A percentile compares a stretch with the other conserved stretches of the same genome.
phyloP scores from a whole-genome alignment of 2,797 vertebrate species.

The Cichlasoma orientale region DNA sequence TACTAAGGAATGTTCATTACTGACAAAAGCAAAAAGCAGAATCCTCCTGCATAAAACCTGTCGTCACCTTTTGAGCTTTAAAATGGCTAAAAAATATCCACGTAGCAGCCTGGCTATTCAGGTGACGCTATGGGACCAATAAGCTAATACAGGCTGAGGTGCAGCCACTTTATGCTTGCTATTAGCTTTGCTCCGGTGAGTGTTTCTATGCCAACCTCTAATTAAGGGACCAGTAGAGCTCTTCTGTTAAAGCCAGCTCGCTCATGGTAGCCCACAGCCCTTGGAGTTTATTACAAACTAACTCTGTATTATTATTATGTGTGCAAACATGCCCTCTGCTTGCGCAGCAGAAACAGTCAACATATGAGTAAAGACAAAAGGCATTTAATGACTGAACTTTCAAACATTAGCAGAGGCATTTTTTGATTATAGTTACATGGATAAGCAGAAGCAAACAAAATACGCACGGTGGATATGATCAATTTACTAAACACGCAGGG shows the following conservation, averaged over 20 bases:
- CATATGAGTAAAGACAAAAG: background rate
- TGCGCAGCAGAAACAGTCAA: background rate
- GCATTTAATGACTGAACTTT: background rate
- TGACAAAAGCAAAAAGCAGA: background rate
- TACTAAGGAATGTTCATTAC: background rate
- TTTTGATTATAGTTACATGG: background rate
- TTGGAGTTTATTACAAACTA: conserved; percentile 11
- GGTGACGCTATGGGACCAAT: conserved; percentile 27
- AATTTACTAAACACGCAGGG: background rate
- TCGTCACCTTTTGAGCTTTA: conserved; percentile 10
- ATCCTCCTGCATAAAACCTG: background rate
- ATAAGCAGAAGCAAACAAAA: background rate
- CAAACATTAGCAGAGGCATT: background rate
- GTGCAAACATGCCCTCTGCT: background rate
- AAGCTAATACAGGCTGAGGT: conserved; percentile 32
- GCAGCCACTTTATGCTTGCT: conserved; percentile 41
- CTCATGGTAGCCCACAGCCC: background rate
- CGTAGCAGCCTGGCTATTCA: conserved; percentile 23
- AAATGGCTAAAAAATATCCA: conserved; percentile 19
- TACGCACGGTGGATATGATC: background rate
- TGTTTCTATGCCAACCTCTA: conserved; percentile 68
- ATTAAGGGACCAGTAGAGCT: conserved; percentile 50
- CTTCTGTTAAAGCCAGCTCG: conserved; percentile 9
- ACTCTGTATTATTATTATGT: background rate
- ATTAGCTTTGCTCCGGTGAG: conserved; percentile 38